Conservation (phyloP, 2,888 invertebrate species). For the Agrenia bidenticulata region DNA sequence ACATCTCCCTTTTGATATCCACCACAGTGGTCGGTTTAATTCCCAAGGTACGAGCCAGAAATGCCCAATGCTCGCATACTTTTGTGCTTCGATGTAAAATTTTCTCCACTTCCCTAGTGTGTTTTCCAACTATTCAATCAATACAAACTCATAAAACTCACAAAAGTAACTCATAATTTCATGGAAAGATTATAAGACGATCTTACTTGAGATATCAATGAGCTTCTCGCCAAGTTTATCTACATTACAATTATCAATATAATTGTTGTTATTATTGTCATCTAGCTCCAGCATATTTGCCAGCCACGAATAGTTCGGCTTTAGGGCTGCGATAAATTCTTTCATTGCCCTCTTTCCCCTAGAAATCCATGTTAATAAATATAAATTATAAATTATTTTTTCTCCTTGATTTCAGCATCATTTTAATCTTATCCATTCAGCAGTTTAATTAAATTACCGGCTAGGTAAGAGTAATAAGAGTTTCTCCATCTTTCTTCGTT, state of each 20-base stretch:
- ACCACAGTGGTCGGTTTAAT: background rate
- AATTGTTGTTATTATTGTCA: background rate
- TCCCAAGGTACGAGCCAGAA: constrained; percentile 29
- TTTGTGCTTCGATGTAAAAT: constrained; percentile 23
- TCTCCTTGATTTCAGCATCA: too few species aligned
- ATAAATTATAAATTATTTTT: too few species aligned
- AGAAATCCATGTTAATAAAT: too few species aligned
- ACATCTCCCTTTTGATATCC: constrained; percentile 34
- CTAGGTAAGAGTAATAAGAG: constrained; percentile 33
- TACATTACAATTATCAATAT: background rate
- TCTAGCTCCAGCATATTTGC: constrained; percentile 27
- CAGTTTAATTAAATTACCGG: constrained; percentile 21
- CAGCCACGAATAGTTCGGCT: constrained; percentile 35
- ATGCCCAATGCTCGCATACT: constrained; percentile 28
- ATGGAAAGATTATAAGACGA: background rate
- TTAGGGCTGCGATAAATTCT: constrained; percentile 32
- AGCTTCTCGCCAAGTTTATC: constrained; percentile 2
- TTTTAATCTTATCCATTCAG: too few species aligned
- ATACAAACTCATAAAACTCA: too few species aligned
- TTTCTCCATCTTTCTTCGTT: constrained; percentile 39
- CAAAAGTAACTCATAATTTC: background rate
- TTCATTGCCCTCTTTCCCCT: constrained; percentile 36
- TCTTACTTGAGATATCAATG: constrained; percentile 7
- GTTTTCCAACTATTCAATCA: constrained; percentile 23
- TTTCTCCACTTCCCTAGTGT: constrained; percentile 21